Evolutionary conservation across 2,113 vertebrate species (phyloP).

Genomic region (Tretioscincus oriximinensis): DNA sequence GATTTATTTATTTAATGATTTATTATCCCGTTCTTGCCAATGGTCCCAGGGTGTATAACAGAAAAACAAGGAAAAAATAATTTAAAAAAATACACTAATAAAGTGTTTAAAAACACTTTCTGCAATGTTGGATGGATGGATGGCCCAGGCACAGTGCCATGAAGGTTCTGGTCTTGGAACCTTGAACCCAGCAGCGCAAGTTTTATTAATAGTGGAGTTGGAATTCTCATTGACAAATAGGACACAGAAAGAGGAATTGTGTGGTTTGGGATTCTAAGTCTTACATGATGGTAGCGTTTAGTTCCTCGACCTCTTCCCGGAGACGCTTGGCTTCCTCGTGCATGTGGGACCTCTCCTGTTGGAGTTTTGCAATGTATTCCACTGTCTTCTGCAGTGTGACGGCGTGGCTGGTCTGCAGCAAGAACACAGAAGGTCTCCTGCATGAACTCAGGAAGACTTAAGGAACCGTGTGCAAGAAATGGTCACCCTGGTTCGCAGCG

Average conservation of each 20-base stretch:
- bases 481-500: too few species aligned
- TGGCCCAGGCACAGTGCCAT: too few species aligned
- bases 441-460: not conserved
- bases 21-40: too few species aligned
- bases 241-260: too few species aligned
- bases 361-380: constrained; percentile 92
- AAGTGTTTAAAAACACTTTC: too few species aligned
- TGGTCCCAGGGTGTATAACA: too few species aligned
- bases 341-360: constrained; percentile 89
- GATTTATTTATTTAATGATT: too few species aligned
- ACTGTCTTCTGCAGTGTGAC: constrained; percentile 91
- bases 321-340: constrained; percentile 88
- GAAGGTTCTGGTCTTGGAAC: too few species aligned
- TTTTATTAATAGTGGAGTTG: not conserved
- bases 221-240: not conserved
- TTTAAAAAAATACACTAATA: too few species aligned
- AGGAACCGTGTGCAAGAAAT: not conserved
- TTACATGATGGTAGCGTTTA: constrained; percentile 90
- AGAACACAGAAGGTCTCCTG: constrained; percentile 30
- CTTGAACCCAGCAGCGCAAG: too few species aligned
- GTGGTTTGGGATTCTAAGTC: not conserved
- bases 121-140: too few species aligned
- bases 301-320: constrained; percentile 90
- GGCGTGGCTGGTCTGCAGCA: constrained; percentile 86
- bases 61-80: too few species aligned